Evolutionary conservation across 2,888 invertebrate species (phyloP), one percentile per base, ranked within the genome.

Genomic region (Polymixis flavicincta): DNA sequence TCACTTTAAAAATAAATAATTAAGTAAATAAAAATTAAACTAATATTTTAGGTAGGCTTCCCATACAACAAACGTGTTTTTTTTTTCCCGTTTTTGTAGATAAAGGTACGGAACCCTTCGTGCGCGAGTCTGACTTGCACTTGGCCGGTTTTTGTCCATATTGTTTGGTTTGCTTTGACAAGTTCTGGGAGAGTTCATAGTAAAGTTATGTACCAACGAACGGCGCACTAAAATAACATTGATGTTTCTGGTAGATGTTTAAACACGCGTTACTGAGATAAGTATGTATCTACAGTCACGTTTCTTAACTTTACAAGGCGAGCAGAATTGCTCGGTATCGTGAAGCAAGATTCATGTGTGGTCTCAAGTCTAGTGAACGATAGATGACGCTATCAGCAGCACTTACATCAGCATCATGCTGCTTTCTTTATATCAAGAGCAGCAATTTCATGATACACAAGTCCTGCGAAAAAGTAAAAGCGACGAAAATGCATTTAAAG

Each of bases 231-330:
- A 84, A 84, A 82, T 78, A 82, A 84, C 78, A 84, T 68, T 73
- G 57, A 82, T 73, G 82, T 81, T 83, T 84, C 73, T 84, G 72
- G 72, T 68, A 65, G 74, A 73, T 75, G 78, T 82, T 84, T 84
- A 63, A 81, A 84, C 82, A 75, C 64, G 67, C 70, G 74, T 73
- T 55, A 75, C 54, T 55, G 67, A 74, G 71, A 81, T 82, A 82
- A 81, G 74, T 84, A 74, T 84, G 73, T 82, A 82, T 68, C 64
- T 78, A 68, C 72, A 69, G 71, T 73, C 73, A 78, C 69, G 85
- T 78, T 76, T 65, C 78, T 84, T 71, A 71, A 63, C 54, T 75
- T 82, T 63, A 84, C 68, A 73, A 84, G 71, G 73, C 74, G 85
- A 78, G 68, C 68, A 75, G 71, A 80, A 80, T 67, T 54, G 32